phyloP scores from a whole-genome alignment of 2,888 invertebrate species.

The Ctenicera cuprea region DNA sequence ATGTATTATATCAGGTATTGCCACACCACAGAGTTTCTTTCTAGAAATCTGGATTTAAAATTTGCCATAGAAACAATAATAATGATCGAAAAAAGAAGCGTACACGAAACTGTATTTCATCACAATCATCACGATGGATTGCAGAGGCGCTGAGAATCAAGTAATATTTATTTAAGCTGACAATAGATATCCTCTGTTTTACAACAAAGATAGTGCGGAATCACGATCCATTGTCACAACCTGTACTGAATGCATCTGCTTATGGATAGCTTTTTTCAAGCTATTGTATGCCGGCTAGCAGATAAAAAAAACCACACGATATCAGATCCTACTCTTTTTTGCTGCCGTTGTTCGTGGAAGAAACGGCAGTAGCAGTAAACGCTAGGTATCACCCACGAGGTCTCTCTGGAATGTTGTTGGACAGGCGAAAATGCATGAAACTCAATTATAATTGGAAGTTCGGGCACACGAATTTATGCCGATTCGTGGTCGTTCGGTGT shows the following conservation, averaged over 20 bases:
- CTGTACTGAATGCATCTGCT: constrained; percentile 63
- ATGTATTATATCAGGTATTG: no score
- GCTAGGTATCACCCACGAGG: constrained; percentile 55
- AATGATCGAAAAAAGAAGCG: no score
- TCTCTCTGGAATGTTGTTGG: constrained; percentile 41
- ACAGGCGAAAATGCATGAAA: constrained; percentile 54
- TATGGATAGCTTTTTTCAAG: constrained; percentile 55
- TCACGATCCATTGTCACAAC: constrained; percentile 68
- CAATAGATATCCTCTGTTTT: constrained; percentile 68
- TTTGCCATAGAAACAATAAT: no score
- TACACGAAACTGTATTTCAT: no score
- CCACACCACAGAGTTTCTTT: no score
- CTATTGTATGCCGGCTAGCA: constrained; percentile 54
- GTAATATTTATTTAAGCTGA: constrained; percentile 68
- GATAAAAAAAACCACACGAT: constrained; percentile 59
- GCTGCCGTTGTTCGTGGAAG: constrained; percentile 33
- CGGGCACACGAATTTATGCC: constrained; percentile 41
- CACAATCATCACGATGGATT: neutral
- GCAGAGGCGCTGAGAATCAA: constrained; percentile 62
- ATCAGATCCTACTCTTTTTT: constrained; percentile 36
- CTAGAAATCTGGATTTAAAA: no score
- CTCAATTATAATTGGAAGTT: constrained; percentile 55
- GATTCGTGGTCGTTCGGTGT: constrained; percentile 49
- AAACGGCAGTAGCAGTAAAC: neutral
- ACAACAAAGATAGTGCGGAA: constrained; percentile 68